These are phyloP conservation scores for Leucozona laternaria DNA, from an alignment of 2,888 invertebrate genomes.

Conservation along the genomic window DNA sequence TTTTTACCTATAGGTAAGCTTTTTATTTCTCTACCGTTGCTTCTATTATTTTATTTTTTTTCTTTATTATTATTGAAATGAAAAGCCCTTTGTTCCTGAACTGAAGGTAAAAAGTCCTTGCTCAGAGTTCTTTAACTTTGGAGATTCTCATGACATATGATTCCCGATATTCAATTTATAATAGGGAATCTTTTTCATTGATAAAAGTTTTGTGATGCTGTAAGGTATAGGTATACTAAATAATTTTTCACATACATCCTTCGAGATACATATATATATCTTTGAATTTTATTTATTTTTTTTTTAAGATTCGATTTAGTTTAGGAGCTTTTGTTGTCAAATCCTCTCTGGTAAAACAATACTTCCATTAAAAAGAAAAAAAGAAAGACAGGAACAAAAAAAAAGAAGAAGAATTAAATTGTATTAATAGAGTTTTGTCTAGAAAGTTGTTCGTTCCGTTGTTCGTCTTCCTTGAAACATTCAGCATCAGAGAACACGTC, in stretches of 20 bases:
- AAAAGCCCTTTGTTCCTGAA: slow-evolving; percentile 22
- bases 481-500: neutral
- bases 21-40: slow-evolving; percentile 6
- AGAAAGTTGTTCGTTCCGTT: slow-evolving; percentile 21
- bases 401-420: slow-evolving; percentile 13
- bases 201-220: slow-evolving; percentile 32
- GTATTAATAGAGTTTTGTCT: slow-evolving; percentile 31
- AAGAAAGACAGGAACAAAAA: too few species aligned
- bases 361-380: neutral
- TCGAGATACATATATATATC: neutral
- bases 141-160: slow-evolving; percentile 57
- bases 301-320: slow-evolving; percentile 43
- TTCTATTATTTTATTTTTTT: slow-evolving; percentile 16
- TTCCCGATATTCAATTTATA: slow-evolving; percentile 52
- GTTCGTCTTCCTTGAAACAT: slow-evolving; percentile 11
- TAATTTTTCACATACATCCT: slow-evolving; percentile 22
- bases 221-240: neutral
- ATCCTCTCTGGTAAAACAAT: neutral
- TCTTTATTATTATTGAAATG: neutral
- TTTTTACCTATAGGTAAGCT: slow-evolving; percentile 10
- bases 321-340: slow-evolving; percentile 33
- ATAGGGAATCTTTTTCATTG: slow-evolving; percentile 24
- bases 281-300: neutral
- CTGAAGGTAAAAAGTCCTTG: neutral
- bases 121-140: slow-evolving; percentile 35